Conservation (phyloP, 2,797 vertebrate species). For the Acanthiza pusilla region DNA sequence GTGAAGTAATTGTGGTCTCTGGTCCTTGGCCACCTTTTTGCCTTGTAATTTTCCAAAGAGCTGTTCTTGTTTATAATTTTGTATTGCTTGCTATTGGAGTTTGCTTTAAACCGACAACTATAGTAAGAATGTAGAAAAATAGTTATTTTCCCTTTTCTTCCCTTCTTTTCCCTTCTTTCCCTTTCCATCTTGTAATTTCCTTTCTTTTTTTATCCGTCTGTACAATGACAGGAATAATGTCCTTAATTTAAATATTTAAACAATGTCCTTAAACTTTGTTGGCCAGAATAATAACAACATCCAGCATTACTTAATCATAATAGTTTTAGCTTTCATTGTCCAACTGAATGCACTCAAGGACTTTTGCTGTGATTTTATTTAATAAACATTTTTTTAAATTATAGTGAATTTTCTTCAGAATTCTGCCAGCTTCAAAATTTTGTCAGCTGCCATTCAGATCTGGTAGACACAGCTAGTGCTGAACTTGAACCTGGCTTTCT, state of each 20-base stretch:
- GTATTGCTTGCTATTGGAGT: neutral
- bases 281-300: neutral
- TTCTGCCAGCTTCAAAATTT: neutral
- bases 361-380: neutral
- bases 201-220: neutral
- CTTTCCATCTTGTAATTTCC: no score
- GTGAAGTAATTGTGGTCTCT: neutral
- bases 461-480: neutral
- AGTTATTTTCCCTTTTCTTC: neutral
- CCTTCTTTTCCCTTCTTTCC: no score
- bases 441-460: neutral
- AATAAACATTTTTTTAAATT: neutral
- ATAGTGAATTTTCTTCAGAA: neutral
- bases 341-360: neutral
- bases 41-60: neutral
- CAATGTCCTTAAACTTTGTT: neutral
- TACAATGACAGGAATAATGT: neutral
- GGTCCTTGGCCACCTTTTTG: neutral
- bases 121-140: neutral
- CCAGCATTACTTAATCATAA: neutral
- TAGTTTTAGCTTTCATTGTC: neutral
- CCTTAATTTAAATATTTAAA: neutral
- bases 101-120: neutral
- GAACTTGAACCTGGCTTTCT: neutral
- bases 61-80: neutral